These are phyloP conservation scores for Tetramorium simillimum DNA, from an alignment of 1,140 invertebrate genomes.

Conservation along the genomic window DNA sequence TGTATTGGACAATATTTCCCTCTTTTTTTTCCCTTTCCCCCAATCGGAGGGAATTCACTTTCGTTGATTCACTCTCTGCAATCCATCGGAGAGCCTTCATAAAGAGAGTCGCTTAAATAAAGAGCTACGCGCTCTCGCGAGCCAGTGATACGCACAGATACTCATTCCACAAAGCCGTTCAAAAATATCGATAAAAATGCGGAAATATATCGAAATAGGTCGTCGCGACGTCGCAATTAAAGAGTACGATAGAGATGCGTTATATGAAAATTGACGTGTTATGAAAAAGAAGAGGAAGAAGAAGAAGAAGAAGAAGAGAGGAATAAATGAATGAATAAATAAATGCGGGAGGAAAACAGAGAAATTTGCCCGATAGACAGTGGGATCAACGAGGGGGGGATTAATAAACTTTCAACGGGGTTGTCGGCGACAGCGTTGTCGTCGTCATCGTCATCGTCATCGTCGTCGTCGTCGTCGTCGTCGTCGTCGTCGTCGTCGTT, in stretches of 20 bases:
- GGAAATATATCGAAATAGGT: not conserved
- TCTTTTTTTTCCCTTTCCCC: not conserved
- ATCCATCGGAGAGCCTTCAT: slow-evolving; percentile 12
- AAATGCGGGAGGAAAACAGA: not conserved
- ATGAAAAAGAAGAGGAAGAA: not conserved
- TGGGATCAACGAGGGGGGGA: slow-evolving; percentile 1
- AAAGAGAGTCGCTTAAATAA: slow-evolving; percentile 18
- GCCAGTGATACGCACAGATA: not conserved
- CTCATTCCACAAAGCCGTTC: not conserved
- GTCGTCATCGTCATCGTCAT: not conserved
- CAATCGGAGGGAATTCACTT: not conserved
- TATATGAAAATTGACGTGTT: slow-evolving; percentile 12
- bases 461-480: not conserved
- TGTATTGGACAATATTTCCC: not conserved
- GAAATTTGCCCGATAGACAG: slow-evolving; percentile 21
- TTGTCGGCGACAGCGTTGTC: not conserved
- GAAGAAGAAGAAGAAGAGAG: not conserved
- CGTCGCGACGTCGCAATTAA: not conserved
- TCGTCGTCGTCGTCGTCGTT: slow-evolving; percentile 2
- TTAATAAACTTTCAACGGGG: slow-evolving; percentile 39
- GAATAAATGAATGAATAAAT: not conserved
- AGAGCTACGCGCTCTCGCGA: not conserved
- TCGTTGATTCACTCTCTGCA: not conserved
- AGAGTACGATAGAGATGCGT: not conserved
- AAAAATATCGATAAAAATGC: not conserved